Evolutionary conservation across 2,888 invertebrate genomes (phyloP).

Genomic region (Drosophila ustulata): DNA sequence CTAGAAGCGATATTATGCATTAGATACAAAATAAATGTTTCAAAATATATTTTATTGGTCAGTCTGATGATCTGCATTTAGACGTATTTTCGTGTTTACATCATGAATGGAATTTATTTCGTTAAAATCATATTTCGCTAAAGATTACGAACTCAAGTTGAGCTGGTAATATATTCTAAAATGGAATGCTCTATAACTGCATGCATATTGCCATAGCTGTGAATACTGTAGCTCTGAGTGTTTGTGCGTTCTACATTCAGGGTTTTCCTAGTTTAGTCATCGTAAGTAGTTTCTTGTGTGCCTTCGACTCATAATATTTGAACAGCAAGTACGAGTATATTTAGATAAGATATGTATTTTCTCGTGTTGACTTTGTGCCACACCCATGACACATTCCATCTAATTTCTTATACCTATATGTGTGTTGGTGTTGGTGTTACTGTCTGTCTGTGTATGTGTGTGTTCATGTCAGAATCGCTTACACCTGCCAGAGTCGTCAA

Average conservation of each 20-base stretch:
- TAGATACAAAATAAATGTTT: no score
- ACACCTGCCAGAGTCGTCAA: conserved; percentile 64
- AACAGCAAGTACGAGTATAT: conserved; percentile 36
- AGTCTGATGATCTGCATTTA: no score
- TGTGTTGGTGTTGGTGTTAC: background rate
- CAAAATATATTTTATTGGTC: no score
- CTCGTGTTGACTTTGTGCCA: conserved; percentile 46
- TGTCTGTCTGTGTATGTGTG: conserved; percentile 15
- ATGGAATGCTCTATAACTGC: background rate
- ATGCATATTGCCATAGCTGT: background rate
- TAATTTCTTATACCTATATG: conserved; percentile 32
- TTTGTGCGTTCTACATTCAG: background rate
- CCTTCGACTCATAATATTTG: conserved; percentile 46
- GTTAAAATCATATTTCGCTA: background rate
- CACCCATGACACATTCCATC: conserved; percentile 39
- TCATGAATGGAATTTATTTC: background rate
- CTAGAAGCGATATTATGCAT: no score
- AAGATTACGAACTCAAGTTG: background rate
- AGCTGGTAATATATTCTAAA: background rate
- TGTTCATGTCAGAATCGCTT: conserved; percentile 51
- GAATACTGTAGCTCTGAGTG: background rate
- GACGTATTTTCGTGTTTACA: background rate
- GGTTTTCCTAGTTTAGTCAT: conserved; percentile 19
- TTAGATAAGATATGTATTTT: conserved; percentile 51
- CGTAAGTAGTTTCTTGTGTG: conserved; percentile 27